Evolutionary conservation across 2,113 vertebrate genomes (phyloP).

Genomic region (Clarias batrachus): DNA sequence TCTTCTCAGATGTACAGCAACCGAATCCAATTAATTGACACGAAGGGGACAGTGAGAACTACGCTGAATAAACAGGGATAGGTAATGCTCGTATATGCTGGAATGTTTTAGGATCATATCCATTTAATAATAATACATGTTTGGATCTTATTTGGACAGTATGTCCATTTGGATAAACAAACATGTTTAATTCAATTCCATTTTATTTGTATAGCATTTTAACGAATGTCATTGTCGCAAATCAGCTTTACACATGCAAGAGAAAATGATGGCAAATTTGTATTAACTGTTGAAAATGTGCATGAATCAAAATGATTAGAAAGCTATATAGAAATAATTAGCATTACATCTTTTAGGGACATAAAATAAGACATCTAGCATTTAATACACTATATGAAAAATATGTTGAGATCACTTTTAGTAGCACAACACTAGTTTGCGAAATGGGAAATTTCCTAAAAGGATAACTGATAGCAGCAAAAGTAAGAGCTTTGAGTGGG

Average conservation of each 20-base stretch:
- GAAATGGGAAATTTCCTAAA: constrained; percentile 15
- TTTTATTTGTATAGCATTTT: too few relatives aligned
- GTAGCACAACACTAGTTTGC: background rate
- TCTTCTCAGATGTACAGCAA: constrained; percentile 51
- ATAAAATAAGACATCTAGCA: background rate
- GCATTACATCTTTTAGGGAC: background rate
- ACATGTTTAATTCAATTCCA: background rate
- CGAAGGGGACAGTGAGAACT: constrained; percentile 45
- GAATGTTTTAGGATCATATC: constrained; percentile 27
- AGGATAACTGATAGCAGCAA: background rate
- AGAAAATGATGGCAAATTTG: too few relatives aligned
- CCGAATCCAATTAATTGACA: constrained; percentile 50
- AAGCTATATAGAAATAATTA: background rate
- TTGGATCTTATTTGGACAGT: background rate
- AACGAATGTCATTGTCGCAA: too few relatives aligned
- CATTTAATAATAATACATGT: constrained; percentile 2
- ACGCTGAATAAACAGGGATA: constrained; percentile 31
- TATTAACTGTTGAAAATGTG: too few relatives aligned
- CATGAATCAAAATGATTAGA: too few relatives aligned
- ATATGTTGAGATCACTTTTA: too few relatives aligned
- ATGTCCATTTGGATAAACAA: background rate
- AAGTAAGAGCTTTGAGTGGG: background rate
- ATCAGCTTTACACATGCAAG: too few relatives aligned
- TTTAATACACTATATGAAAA: background rate
- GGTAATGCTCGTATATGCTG: constrained; percentile 21